Percentiles rank a stretch among this genome's conserved stretches.
phyloP scores from a whole-genome alignment of 2,113 vertebrate genomes.

The Junco hyemalis region DNA sequence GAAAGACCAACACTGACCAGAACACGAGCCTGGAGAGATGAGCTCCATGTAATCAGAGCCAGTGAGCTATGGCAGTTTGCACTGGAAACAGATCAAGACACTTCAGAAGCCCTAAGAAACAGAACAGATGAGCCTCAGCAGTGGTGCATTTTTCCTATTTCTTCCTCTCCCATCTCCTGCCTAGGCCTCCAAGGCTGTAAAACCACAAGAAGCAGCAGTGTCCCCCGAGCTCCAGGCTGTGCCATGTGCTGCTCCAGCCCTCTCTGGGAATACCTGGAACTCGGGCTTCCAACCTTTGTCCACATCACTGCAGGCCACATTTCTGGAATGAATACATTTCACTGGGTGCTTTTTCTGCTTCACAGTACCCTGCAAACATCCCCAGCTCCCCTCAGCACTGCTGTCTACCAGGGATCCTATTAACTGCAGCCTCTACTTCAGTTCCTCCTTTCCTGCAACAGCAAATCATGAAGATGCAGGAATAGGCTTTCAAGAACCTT shows the following conservation, averaged over 20 bases:
- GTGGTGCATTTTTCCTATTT: not conserved
- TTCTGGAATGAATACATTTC: not conserved
- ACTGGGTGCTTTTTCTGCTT: not conserved
- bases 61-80: not conserved
- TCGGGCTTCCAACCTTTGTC: not conserved
- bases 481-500: not conserved
- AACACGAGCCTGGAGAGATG: not conserved
- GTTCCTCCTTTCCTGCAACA: not conserved
- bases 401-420: not conserved
- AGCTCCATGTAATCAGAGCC: not conserved
- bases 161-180: not conserved
- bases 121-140: not conserved
- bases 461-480: not conserved
- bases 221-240: accelerated
- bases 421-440: not conserved
- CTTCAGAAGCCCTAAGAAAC: not conserved
- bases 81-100: not conserved
- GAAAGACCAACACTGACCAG: not conserved
- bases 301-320: not conserved
- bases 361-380: not conserved
- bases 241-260: not conserved
- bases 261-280: not conserved
- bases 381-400: not conserved
- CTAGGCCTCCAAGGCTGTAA: not conserved
- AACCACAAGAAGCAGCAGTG: accelerated